These are phyloP conservation scores for Anguilla japonica DNA, from an alignment of 2,113 vertebrate genomes.

Conservation along the genomic window DNA sequence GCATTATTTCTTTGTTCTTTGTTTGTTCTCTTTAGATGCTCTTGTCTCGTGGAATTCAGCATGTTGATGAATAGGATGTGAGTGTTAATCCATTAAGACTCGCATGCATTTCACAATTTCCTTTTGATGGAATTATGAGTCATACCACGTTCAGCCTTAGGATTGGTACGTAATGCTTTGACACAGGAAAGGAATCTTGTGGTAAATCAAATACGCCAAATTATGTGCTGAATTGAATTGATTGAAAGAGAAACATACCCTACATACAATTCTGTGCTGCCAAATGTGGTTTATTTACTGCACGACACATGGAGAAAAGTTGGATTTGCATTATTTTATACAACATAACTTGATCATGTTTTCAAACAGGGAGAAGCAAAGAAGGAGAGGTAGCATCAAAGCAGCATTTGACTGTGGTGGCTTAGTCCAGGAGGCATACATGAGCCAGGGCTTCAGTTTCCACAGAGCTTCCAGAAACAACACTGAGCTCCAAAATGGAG, in stretches of 20 bases:
- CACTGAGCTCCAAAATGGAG: neutral
- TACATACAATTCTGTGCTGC: neutral
- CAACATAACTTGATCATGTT: neutral
- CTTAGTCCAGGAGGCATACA: neutral
- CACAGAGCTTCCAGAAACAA: too few species aligned
- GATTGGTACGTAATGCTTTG: neutral
- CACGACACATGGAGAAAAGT: too few species aligned
- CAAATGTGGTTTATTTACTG: neutral
- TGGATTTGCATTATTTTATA: neutral
- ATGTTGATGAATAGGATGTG: neutral
- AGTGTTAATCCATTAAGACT: neutral
- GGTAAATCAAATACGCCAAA: neutral
- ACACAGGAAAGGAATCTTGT: neutral
- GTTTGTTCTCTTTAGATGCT: neutral
- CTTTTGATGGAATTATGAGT: neutral
- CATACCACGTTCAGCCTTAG: neutral
- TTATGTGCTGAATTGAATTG: neutral
- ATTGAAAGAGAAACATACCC: neutral
- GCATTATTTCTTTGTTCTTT: neutral
- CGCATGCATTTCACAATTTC: neutral
- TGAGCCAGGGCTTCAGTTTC: neutral
- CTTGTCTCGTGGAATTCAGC: neutral
- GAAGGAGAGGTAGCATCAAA: neutral
- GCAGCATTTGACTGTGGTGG: neutral
- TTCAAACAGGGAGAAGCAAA: neutral